A percentile compares a stretch with the other conserved stretches of the same genome.
Evolutionary conservation across 2,797 vertebrate genomes (phyloP).

Genomic region (Hoplostethus atlanticus): DNA sequence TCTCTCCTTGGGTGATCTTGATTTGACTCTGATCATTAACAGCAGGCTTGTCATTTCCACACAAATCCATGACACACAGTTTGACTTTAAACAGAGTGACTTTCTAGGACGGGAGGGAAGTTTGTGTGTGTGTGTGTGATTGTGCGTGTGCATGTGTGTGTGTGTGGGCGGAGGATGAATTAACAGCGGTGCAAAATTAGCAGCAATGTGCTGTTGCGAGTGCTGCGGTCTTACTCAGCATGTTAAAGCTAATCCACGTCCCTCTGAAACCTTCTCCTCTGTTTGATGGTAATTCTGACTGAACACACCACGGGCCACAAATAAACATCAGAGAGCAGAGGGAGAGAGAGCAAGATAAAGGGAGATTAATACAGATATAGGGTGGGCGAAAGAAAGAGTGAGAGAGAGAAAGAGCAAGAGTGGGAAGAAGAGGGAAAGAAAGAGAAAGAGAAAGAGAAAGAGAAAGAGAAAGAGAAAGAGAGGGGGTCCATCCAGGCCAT

Average conservation of each 20-base stretch:
- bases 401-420: background rate
- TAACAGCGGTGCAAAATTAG: constrained; percentile 77
- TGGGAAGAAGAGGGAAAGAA: background rate
- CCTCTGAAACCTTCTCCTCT: constrained; percentile 49
- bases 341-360: constrained; percentile 21
- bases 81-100: constrained; percentile 61
- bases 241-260: constrained; percentile 68
- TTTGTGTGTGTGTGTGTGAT: constrained; percentile 41
- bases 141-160: constrained; percentile 5
- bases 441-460: background rate
- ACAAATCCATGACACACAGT: constrained; percentile 61
- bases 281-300: constrained; percentile 71
- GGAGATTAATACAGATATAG: constrained; percentile 39
- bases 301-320: constrained; percentile 70
- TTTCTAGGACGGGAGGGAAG: constrained; percentile 44
- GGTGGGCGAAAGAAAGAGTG: background rate
- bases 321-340: constrained; percentile 54
- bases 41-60: constrained; percentile 71
- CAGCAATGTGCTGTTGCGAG: constrained; percentile 63
- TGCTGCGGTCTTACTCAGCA: constrained; percentile 71
- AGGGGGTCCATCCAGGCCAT: constrained; percentile 29
- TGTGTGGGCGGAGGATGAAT: constrained; percentile 67
- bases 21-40: constrained; percentile 56
- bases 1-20: constrained; percentile 36
- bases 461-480: background rate